Evolutionary conservation across 2,113 vertebrate genomes (phyloP).

Genomic region (Plestiodon gilberti): DNA sequence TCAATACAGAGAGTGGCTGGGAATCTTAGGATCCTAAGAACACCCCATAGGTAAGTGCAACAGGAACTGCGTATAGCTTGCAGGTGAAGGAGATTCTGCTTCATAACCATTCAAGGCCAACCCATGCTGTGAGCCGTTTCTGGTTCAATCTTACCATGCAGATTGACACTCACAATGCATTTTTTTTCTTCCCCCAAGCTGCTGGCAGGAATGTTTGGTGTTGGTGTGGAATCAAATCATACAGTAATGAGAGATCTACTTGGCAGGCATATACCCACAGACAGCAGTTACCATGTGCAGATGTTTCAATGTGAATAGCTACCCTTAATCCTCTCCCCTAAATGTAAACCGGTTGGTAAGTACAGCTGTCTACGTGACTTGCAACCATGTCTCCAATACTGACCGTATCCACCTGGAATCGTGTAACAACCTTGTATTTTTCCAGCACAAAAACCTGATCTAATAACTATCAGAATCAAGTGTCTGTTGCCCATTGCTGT

Average conservation of each 20-base stretch:
- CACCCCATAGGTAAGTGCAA: neutral
- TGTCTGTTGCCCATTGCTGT: rapidly evolving
- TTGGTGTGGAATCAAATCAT: neutral
- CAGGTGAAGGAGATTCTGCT: neutral
- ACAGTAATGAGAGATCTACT: neutral
- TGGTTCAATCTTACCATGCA: neutral
- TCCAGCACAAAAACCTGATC: too few relatives aligned
- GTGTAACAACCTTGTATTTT: too few relatives aligned
- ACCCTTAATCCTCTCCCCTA: neutral
- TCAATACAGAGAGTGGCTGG: neutral
- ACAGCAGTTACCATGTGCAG: neutral
- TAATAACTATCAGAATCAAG: neutral
- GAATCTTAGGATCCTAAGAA: neutral
- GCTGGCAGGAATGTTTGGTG: neutral
- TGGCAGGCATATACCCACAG: neutral
- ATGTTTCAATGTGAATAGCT: neutral
- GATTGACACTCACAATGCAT: neutral
- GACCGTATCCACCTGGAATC: neutral
- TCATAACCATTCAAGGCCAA: neutral
- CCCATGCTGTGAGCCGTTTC: neutral
- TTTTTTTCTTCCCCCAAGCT: neutral
- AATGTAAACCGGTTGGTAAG: neutral
- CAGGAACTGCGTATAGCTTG: neutral
- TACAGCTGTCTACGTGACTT: neutral
- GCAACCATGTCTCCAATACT: neutral